Evolutionary conservation across 2,797 vertebrate species (phyloP), one percentile per base, ranked within the genome.

Genomic region (Hoplostethus atlanticus): DNA sequence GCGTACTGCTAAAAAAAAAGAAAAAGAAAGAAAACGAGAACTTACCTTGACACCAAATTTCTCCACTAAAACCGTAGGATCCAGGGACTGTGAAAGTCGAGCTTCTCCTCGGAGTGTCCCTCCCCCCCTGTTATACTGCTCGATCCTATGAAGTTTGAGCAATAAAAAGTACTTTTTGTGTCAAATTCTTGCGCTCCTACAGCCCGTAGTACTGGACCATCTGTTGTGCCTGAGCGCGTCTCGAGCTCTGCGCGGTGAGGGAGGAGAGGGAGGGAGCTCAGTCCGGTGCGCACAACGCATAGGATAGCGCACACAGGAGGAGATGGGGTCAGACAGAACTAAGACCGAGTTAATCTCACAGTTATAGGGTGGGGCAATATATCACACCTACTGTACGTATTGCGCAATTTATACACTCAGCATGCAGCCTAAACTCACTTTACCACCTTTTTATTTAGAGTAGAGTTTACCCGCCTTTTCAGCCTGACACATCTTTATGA

Each of bases 41-140:
- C 90, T 93, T 91, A 95, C 94, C 93, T 90, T 77, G 66, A 71
- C 84, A 84, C 86, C 79, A 84, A 89, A 87, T 77, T 80, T 73
- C 71, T 77, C 71, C 83, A 68, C 53, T 75, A 70, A 90, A 86
- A 28, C 28, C 68, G 73, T 84, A 71, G 71, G 84, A 85, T 92
- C 91, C 91, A 81, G 84, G 21, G 59, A 85, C 66, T 12, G 82
- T 53, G 44, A 71, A 77, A 87, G 79, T 85, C 42, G 84, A 65
- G 53, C 73, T 63, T 72, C 72, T 78, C 84, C 72, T 81, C 71
- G 21, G 69, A 85, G 69, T 9, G 72, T 48, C 48, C 56, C 77
- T 28, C 31, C 48, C 7, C 70, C 60, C 76, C 67, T 40, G 0
- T 50, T 44, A 25, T 2, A 53, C 76, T 60, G 36, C 57, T 64